Evolutionary conservation across 2,888 invertebrate species (phyloP).

Genomic region (Tubiluchus corallicola): DNA sequence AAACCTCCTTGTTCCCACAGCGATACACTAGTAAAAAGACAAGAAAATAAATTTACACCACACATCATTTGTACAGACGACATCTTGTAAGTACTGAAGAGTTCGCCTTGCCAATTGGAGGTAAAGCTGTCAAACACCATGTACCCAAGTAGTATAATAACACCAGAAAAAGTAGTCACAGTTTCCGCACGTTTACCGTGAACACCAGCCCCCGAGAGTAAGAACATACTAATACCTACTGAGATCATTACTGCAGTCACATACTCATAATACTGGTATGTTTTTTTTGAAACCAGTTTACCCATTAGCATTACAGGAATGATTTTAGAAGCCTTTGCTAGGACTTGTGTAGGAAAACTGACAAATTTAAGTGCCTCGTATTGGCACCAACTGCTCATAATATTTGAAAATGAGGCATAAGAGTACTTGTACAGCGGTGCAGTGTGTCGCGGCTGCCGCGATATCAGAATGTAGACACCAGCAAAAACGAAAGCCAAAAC

Average conservation of each 20-base stretch:
- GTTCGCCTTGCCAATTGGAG: conserved; percentile 85
- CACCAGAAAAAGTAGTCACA: conserved; percentile 60
- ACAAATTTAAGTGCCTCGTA: conserved; percentile 97
- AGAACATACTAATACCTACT: conserved; percentile 75
- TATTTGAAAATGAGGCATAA: conserved; percentile 87
- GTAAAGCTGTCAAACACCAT: conserved; percentile 94
- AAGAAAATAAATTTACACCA: conserved; percentile 83
- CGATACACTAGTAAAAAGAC: conserved; percentile 64
- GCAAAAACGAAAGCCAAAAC: conserved; percentile 61
- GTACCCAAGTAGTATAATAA: conserved; percentile 66
- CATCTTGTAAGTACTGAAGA: conserved; percentile 56
- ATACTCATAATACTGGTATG: conserved; percentile 79
- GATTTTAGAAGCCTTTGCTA: conserved; percentile 94
- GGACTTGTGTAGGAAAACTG: conserved; percentile 88
- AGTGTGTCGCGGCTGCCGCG: conserved; percentile 45
- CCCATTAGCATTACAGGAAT: conserved; percentile 98
- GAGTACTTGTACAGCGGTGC: conserved; percentile 86
- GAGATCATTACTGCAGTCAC: conserved; percentile 72
- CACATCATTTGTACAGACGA: conserved; percentile 83
- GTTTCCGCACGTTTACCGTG: conserved; percentile 33
- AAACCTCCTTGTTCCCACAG: conserved; percentile 71
- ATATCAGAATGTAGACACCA: conserved; percentile 37
- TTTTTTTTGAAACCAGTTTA: conserved; percentile 62
- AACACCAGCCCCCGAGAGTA: conserved; percentile 44
- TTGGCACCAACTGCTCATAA: conserved; percentile 98